Base-by-base conservation (phyloP, 1,140 invertebrate species). In the Dufourea novaeangliae region DNA sequence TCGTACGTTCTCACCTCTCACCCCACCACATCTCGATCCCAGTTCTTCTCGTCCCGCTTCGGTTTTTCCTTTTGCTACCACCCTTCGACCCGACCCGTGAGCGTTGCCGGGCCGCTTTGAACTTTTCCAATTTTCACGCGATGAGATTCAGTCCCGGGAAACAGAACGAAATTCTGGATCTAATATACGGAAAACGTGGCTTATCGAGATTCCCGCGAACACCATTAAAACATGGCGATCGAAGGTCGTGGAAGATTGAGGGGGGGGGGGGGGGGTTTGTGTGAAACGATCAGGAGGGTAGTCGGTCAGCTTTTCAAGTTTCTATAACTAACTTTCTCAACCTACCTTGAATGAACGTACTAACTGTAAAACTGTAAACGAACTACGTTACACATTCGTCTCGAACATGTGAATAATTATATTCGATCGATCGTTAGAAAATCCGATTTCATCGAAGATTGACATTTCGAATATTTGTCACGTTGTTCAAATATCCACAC, bases 71-170 rank as follows among this genome's bases (percentile, higher is more conserved):
- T 79, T 72, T 57, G 44, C 79, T 57, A 50, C 52, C 52, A 75
- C 50, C 72, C 78, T 57, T 54, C 52, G 57, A 75, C 50, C 72
- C 78, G 75, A 54, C n/a, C n/a, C 44, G 71, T 74, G 72, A 62
- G 39, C 61, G 37, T 39, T 34, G 69, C 34, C 62, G 44, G 22
- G 73, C 34, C 69, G 76, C 83, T 85, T 85, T 85, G 82, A 85
- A 85, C 83, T 85, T 85, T 85, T 85, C 78, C 83, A 85, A 85
- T 85, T 85, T 85, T 84, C 82, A 59, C 67, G 17, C 82, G 82
- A 82, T 79, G 82, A 81, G 83, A 83, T 78, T 78, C 78, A 80
- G 57, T n/a, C 41, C 56, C 62, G 54, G 73, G 50, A 66, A 59
- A 69, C 70, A 62, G 70, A 72, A 62, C 69, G 72, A 76, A 74